Evolutionary conservation across 2,888 invertebrate species (phyloP).

Genomic region (Mesoligia furuncula): DNA sequence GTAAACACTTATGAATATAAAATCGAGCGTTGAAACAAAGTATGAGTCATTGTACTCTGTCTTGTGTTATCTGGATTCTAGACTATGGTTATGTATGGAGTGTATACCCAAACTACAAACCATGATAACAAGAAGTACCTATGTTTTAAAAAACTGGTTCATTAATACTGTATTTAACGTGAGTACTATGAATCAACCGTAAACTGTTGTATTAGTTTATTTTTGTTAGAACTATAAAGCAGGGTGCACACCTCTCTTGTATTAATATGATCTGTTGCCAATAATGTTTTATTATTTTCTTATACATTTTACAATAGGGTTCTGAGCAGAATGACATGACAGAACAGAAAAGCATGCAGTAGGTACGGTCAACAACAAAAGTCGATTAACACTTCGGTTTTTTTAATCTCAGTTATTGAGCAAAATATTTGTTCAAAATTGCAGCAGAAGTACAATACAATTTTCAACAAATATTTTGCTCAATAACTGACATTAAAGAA

Average conservation of each 20-base stretch:
- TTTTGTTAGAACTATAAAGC: neutral
- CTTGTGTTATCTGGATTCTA: neutral
- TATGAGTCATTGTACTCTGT: conserved; percentile 30
- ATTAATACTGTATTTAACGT: conserved; percentile 8
- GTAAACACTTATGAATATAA: conserved; percentile 46
- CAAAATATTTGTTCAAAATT: no score
- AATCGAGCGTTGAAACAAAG: conserved; percentile 12
- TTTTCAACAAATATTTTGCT: no score
- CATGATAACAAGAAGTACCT: neutral
- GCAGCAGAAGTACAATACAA: no score
- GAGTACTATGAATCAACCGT: neutral
- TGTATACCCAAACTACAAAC: neutral
- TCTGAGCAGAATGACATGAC: neutral
- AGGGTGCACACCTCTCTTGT: neutral
- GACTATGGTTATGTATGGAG: neutral
- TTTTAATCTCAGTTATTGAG: no score
- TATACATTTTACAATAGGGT: neutral
- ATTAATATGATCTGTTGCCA: neutral
- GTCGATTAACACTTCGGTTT: no score
- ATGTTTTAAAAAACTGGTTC: neutral
- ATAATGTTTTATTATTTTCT: neutral
- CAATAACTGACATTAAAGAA: no score
- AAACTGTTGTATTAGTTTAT: neutral
- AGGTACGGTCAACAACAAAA: no score
- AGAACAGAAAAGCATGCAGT: no score